Percentiles rank a stretch among this genome's conserved stretches.
These are phyloP conservation scores for Thereva nobilitata DNA, from an alignment of 2,888 invertebrate genomes.

Conservation along the genomic window DNA sequence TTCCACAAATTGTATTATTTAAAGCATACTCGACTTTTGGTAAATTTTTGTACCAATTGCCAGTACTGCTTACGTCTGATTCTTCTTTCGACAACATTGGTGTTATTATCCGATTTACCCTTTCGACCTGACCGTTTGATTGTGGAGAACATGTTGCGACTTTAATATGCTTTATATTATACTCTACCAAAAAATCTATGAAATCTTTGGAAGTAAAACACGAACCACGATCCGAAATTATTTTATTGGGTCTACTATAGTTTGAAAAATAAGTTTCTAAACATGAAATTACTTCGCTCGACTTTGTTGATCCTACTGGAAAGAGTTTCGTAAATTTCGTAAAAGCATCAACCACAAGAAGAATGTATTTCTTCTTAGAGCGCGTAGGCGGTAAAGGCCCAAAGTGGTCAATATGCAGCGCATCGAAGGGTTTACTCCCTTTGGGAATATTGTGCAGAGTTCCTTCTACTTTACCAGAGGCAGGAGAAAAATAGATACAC, in stretches of 20 bases:
- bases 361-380: constrained; percentile 48
- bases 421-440: constrained; percentile 45
- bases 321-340: constrained; percentile 51
- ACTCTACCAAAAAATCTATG: not conserved
- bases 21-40: constrained; percentile 44
- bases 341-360: constrained; percentile 52
- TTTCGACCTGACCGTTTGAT: constrained; percentile 35
- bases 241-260: constrained; percentile 44
- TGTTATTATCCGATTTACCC: constrained; percentile 18
- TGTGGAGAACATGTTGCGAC: constrained; percentile 32
- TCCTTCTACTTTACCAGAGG: constrained; percentile 43
- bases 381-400: constrained; percentile 49
- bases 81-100: constrained; percentile 35
- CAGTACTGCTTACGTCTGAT: constrained; percentile 10
- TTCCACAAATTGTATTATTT: constrained; percentile 46
- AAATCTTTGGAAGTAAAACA: constrained; percentile 45
- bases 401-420: constrained; percentile 38
- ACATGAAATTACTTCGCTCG: constrained; percentile 45
- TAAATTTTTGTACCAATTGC: constrained; percentile 39
- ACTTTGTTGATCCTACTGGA: constrained; percentile 48
- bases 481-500: constrained; percentile 29
- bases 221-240: constrained; percentile 54
- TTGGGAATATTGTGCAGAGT: no score
- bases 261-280: constrained; percentile 43
- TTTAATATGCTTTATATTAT: constrained; percentile 34